These are phyloP conservation scores for Rhincodon typus DNA, from an alignment of 2,797 vertebrate species.

Conservation along the genomic window DNA sequence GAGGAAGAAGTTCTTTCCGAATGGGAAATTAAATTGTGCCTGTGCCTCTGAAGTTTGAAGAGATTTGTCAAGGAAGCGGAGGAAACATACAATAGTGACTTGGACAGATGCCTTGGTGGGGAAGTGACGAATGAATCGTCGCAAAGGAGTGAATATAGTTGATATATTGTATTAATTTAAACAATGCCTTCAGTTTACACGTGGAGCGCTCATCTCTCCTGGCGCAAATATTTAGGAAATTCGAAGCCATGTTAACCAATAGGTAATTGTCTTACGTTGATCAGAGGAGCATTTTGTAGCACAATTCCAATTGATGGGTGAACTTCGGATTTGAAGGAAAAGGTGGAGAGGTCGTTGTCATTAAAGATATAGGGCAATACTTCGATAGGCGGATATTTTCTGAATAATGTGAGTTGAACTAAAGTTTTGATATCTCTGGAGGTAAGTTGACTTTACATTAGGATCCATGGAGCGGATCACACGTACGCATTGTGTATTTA, in stretches of 20 bases:
- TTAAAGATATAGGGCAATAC: not conserved
- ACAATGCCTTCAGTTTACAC: not conserved
- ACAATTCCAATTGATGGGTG: not conserved
- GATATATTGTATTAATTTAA: not conserved
- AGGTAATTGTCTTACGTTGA: not conserved
- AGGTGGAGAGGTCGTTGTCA: not conserved
- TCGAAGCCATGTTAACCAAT: not conserved
- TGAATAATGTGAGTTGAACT: not conserved
- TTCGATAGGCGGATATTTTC: not conserved
- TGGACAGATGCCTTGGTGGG: not conserved
- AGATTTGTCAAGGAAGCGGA: not conserved
- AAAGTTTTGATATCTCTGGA: not conserved
- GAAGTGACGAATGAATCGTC: not conserved
- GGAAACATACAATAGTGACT: not conserved
- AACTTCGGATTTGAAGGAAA: not conserved
- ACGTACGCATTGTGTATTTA: not conserved
- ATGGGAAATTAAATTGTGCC: not conserved
- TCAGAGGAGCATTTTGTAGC: not conserved
- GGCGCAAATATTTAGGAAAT: not conserved
- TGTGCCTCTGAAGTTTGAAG: not conserved
- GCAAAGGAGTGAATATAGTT: not conserved
- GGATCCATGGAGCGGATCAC: not conserved
- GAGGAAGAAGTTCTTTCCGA: not conserved
- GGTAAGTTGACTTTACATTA: not conserved
- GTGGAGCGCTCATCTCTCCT: not conserved